Base-by-base conservation (phyloP, 1,140 invertebrate genomes). In the Alviniconcha marisindica region DNA sequence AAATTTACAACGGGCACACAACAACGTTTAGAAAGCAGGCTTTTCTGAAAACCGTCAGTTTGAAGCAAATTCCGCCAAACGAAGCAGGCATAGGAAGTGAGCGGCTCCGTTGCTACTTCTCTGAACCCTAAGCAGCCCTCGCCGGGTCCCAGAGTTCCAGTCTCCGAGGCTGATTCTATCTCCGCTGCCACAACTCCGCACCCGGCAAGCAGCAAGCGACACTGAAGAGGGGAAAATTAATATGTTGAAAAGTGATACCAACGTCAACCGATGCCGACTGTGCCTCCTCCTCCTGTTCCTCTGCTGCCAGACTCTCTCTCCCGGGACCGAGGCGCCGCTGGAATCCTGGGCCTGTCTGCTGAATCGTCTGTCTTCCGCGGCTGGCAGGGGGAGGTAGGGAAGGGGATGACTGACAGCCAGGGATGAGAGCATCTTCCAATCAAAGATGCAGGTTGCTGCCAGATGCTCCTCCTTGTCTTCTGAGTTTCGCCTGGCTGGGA, bases 221-320 rank as follows among this genome's bases (percentile, higher is more conserved):
- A 74, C 51, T 12, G 2, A 33, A 24, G 51, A 78, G 74, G 51
- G 38, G 77, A 33, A 56, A 78, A 78, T 78, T 56, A 78, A 78
- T 78, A 36, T 38, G 54, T 78, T 78, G 77, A 78, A 78, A 78
- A 78, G 44, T 33, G 77, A 78, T 78, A 38, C 51, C 36, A 24
- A 38, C 48, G 71, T 74, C 71, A 5, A 74, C 38, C 38, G 71
- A 74, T 36, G 28, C 33, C 15, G 71, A 74, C 18, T 7, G 36
- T 74, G 15, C 71, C 36, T n/a, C 14, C 18, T 18, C 14, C 36
- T 42, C 21, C 38, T 42, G 14, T 38, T 74, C 21, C 18, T 40
- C 71, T 5, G 14, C 38, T 74, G 15, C 36, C 71, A 18, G 10
- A 66, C 63, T 33, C 5, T 66, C 10, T 33, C 31, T 33, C 31